These are phyloP conservation scores for Sander vitreus DNA, from an alignment of 2,113 vertebrate species.

Conservation along the genomic window DNA sequence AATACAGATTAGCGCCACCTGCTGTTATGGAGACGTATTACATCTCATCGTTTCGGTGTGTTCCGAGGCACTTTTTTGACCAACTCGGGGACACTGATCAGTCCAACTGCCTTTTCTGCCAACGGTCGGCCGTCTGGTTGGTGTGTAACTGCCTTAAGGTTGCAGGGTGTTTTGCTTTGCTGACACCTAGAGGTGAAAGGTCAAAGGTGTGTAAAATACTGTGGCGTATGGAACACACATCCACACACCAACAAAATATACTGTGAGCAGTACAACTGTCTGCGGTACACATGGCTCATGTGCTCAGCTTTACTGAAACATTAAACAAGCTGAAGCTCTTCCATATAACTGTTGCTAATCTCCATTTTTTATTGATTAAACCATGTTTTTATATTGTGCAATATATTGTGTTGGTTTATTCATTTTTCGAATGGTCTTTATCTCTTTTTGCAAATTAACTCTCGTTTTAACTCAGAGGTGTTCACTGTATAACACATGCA, in stretches of 20 bases:
- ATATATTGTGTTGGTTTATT: background rate
- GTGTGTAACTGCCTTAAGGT: background rate
- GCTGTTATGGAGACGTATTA: no score
- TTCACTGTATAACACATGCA: background rate
- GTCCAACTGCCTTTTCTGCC: no score
- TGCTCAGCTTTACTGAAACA: background rate
- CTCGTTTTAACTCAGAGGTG: background rate
- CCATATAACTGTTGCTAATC: background rate
- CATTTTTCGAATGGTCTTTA: background rate
- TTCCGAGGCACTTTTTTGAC: no score
- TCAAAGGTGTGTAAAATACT: conserved; percentile 15
- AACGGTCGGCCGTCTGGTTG: no score
- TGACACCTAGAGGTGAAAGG: conserved; percentile 43
- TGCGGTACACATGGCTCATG: background rate
- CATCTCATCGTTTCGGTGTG: no score
- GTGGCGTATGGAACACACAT: background rate
- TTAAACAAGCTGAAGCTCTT: no score
- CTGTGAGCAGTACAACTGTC: background rate
- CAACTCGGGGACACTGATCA: no score
- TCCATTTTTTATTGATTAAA: background rate
- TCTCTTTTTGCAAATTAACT: background rate
- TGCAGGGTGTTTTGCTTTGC: conserved; percentile 18
- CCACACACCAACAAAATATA: background rate
- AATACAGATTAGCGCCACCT: no score
- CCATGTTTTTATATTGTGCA: background rate